Evolutionary conservation across 2,797 vertebrate genomes (phyloP), one percentile per base, ranked within the genome.

Genomic region (Tarsius wallacei): DNA sequence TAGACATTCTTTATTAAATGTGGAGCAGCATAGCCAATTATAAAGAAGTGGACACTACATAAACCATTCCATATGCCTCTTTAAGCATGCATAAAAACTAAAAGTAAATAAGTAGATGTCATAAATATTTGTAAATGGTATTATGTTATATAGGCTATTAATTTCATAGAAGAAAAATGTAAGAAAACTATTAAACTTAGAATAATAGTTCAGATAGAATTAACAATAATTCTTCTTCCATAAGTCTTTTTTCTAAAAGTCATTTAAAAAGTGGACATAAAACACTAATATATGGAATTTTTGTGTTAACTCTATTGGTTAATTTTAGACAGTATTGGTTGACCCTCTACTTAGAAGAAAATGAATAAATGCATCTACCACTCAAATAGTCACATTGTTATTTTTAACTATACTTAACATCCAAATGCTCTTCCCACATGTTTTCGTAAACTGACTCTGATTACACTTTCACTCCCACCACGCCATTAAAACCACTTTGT

Each of bases 191-290:
- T 16, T 83, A 74, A 93, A 36, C 1, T 91, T 88, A 66, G 91
- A 66, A 57, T 51, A 91, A 81, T 21, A 55, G 14, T 49, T 73
- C 84, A 78, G 2, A 66, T 53, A 90, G 17, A 90, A 93, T 59
- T 63, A 86, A 86, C 49, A 93, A 19, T 64, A 86, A 64, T 66
- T 24, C 13, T 55, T 93, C 80, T 5, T 90, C 90, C 28, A 89
- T 26, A 7, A 76, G 85, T 5, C 31, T 26, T 86, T 87, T 85
- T 78, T 11, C 28, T 59, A 71, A 57, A 33, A 57, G 36, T 71
- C 16, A 28, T 49, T 49, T 53, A 28, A 42, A 82, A 88, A 26
- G 7, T 10, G 84, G 68, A 36, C 55, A 70, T 78, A 71, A 70
- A 59, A 86, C 21, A 49, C 1, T 73, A 93, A 59, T 57, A 85